Evolutionary conservation across 2,888 invertebrate species (phyloP), one percentile per base, ranked within the genome.

Genomic region (Choristoneura rosaceana): DNA sequence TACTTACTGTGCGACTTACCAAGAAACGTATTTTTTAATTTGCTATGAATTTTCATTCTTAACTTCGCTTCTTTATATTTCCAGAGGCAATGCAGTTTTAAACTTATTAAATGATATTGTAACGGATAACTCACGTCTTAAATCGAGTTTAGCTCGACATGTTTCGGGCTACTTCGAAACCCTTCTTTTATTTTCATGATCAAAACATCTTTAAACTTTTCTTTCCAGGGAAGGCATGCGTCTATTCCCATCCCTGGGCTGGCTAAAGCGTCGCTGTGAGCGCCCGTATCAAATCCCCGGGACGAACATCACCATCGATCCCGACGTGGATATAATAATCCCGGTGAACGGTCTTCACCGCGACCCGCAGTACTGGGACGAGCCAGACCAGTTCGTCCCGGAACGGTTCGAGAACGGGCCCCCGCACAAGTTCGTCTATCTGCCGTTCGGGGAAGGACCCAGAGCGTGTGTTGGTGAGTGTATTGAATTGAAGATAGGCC

Each of bases 171-270:
- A n/a, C n/a, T n/a, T n/a, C n/a, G n/a, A n/a, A n/a, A n/a, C n/a
- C n/a, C n/a, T n/a, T n/a, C n/a, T n/a, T n/a, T n/a, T n/a, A n/a
- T n/a, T n/a, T n/a, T n/a, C n/a, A n/a, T n/a, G n/a, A n/a, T n/a
- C n/a, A n/a, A n/a, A n/a, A n/a, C n/a, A n/a, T n/a, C n/a, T n/a
- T n/a, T n/a, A n/a, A n/a, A n/a, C n/a, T n/a, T n/a, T n/a, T n/a
- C 8, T 34, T 52, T 63, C 9, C 58, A 70, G 69, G 2, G 91
- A 91, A 60, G 80, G 86, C 0, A 81, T 91, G 81, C 82, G 91
- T 70, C 77, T 87, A 50, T 87, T 89, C 63, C 89, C 91, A 0
- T 84, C 90, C 0, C 61, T 88, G 0, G 90, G 89, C 4, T 80
- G 78, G 7, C 73, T 91, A 9, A 81, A 86, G 59, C 82, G 91